These are phyloP conservation scores for Notoglanidium macrostoma DNA, from an alignment of 2,797 vertebrate genomes.

Conservation along the genomic window DNA sequence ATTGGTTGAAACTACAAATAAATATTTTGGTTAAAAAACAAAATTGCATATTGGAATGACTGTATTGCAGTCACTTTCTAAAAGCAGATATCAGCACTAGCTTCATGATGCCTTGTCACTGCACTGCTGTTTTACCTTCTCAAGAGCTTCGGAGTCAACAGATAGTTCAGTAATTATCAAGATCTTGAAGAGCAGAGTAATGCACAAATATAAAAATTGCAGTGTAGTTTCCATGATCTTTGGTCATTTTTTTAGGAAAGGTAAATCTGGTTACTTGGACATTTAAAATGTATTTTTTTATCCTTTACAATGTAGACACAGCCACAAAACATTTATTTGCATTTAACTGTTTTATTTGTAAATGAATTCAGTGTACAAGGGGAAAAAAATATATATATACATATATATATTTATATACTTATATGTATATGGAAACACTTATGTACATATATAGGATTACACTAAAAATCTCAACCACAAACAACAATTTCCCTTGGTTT, in stretches of 20 bases:
- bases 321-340: slow-evolving; percentile 3
- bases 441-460: slow-evolving; percentile 88
- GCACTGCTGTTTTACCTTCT: neutral
- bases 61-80: neutral
- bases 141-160: neutral
- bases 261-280: neutral
- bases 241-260: neutral
- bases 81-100: neutral
- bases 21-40: neutral
- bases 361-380: slow-evolving; percentile 90
- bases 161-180: slow-evolving; percentile 1
- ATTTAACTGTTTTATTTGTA: slow-evolving; percentile 90
- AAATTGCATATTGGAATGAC: neutral
- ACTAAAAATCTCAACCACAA: slow-evolving; percentile 79
- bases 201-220: neutral
- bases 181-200: neutral
- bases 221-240: neutral
- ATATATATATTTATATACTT: slow-evolving; percentile 60
- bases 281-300: neutral
- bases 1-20: neutral
- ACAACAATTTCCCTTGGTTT: slow-evolving; percentile 66
- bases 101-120: neutral
- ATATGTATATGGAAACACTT: slow-evolving; percentile 80
- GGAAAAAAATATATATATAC: slow-evolving; percentile 62
- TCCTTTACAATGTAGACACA: neutral